phyloP scores from a whole-genome alignment of 2,113 vertebrate species.

The Sitta europaea region DNA sequence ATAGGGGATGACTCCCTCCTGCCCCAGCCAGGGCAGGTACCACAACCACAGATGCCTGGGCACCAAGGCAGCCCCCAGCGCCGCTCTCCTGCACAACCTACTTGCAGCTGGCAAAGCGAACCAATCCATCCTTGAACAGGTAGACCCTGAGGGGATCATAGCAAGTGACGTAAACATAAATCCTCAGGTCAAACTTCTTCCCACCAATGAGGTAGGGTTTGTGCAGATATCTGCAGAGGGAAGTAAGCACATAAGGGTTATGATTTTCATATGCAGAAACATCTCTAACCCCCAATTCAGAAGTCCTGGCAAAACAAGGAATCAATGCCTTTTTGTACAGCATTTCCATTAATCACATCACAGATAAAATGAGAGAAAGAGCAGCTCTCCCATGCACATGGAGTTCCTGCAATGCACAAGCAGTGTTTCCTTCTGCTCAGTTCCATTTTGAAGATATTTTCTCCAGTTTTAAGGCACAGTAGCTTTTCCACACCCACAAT shows the following conservation, averaged over 20 bases:
- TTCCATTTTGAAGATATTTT: not conserved
- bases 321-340: not conserved
- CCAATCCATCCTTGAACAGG: slow-evolving; percentile 93
- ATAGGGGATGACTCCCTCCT: not conserved
- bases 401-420: not conserved
- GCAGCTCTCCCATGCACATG: accelerated
- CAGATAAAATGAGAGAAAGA: not conserved
- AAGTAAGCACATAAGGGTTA: not conserved
- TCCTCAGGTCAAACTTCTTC: slow-evolving; percentile 95
- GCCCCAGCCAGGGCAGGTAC: not conserved
- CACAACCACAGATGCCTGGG: not conserved
- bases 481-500: not conserved
- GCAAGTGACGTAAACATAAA: slow-evolving; percentile 94
- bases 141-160: slow-evolving; percentile 94
- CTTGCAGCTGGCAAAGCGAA: slow-evolving; percentile 99
- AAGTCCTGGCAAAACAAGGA: not conserved
- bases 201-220: slow-evolving; percentile 98
- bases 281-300: not conserved
- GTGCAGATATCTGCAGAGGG: slow-evolving; percentile 84
- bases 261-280: not conserved
- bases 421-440: not conserved
- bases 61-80: not conserved
- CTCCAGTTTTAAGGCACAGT: not conserved
- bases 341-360: not conserved
- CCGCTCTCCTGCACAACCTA: slow-evolving; percentile 55